Percentiles rank a stretch among this genome's conserved stretches.
Conservation (phyloP, 2,888 invertebrate genomes). For the Sinodicranocentrus sp. region DNA sequence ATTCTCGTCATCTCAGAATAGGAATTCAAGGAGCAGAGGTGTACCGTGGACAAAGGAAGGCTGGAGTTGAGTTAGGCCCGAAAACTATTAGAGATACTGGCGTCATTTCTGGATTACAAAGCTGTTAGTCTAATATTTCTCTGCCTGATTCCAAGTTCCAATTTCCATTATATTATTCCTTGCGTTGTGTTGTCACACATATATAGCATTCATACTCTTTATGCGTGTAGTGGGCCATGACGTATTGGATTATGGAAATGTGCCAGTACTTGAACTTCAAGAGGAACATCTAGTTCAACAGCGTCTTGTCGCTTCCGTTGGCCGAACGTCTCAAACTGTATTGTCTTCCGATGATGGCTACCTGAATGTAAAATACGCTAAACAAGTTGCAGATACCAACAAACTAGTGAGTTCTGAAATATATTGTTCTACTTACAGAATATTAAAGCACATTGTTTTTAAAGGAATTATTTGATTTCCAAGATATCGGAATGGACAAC, state of each 20-base stretch:
- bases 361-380: slow-evolving; percentile 36
- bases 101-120: slow-evolving; percentile 79
- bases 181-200: neutral
- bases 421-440: no score
- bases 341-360: neutral
- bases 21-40: slow-evolving; percentile 71
- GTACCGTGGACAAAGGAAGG: slow-evolving; percentile 80
- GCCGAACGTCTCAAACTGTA: slow-evolving; percentile 10
- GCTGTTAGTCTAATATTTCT: no score
- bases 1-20: slow-evolving; percentile 48
- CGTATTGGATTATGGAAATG: slow-evolving; percentile 86
- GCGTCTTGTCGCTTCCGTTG: neutral
- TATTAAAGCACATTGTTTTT: no score
- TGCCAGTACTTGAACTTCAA: slow-evolving; percentile 77
- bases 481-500: no score
- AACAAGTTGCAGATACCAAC: slow-evolving; percentile 61
- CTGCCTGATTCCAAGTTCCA: no score
- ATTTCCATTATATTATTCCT: no score
- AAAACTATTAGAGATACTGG: slow-evolving; percentile 84
- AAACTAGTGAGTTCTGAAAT: no score
- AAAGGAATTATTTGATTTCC: no score
- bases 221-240: slow-evolving; percentile 81
- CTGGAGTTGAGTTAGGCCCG: slow-evolving; percentile 86
- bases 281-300: neutral
- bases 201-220: slow-evolving; percentile 44